Evolutionary conservation across 1,140 invertebrate genomes (phyloP).

Genomic region (Lepidurus apus): DNA sequence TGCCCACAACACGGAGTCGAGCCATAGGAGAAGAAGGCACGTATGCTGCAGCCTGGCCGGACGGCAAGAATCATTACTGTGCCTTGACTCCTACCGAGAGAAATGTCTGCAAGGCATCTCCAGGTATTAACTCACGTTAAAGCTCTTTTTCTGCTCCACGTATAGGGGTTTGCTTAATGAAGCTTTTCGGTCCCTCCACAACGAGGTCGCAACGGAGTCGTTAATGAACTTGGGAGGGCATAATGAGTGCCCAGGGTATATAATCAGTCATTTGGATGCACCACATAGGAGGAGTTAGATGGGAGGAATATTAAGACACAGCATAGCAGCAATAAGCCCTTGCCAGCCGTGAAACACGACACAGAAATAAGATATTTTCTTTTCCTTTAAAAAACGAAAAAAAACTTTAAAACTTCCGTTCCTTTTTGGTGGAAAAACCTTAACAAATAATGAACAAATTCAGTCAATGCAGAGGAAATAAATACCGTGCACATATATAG

Average conservation of each 20-base stretch:
- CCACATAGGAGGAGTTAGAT: background rate
- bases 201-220: background rate
- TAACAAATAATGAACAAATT: too few relatives aligned
- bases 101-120: background rate
- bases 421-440: too few relatives aligned
- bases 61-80: constrained; percentile 2
- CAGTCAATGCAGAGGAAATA: too few relatives aligned
- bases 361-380: background rate
- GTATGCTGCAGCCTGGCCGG: background rate
- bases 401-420: too few relatives aligned
- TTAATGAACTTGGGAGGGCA: background rate
- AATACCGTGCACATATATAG: too few relatives aligned
- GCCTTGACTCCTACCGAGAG: background rate
- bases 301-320: background rate
- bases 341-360: background rate
- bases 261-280: constrained; percentile 14
- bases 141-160: background rate
- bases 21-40: background rate
- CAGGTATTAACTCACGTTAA: background rate
- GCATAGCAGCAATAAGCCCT: background rate
- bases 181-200: background rate
- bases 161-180: background rate
- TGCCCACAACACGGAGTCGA: too few relatives aligned
- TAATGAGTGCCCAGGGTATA: background rate
- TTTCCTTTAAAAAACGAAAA: too few relatives aligned